phyloP scores from a whole-genome alignment of 1,140 invertebrate species.

The Zaprionus tsacasi region DNA sequence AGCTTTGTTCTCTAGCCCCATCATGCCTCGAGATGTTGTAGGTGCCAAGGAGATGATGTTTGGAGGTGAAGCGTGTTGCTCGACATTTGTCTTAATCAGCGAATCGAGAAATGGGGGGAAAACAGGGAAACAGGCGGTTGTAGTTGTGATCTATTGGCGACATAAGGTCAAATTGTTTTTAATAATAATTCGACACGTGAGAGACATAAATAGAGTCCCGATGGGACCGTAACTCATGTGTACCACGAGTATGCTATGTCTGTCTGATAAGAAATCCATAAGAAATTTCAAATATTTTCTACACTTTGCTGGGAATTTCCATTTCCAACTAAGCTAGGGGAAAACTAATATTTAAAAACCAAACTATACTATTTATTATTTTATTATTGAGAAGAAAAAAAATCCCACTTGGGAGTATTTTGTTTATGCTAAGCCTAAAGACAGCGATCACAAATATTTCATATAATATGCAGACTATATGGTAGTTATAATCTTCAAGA shows the following conservation, averaged over 20 bases:
- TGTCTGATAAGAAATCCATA: background rate
- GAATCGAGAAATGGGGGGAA: background rate
- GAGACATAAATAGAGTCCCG: constrained; percentile 7
- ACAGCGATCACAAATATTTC: too few species aligned
- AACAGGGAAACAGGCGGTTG: constrained; percentile 12
- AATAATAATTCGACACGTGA: constrained; percentile 31
- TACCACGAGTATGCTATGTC: background rate
- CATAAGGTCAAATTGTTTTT: constrained; percentile 38
- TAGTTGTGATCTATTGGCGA: constrained; percentile 57
- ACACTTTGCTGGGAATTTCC: too few species aligned
- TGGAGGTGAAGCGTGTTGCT: constrained; percentile 32
- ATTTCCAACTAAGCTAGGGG: too few species aligned
- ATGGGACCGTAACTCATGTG: background rate
- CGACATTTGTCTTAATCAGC: constrained; percentile 66
- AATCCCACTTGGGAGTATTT: too few species aligned
- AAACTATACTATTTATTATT: too few species aligned
- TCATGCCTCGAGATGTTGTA: background rate
- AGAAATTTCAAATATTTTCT: too few species aligned
- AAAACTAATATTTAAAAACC: too few species aligned
- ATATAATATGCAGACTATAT: too few species aligned
- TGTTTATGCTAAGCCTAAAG: too few species aligned
- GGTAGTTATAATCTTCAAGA: too few species aligned
- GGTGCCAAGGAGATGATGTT: constrained; percentile 1
- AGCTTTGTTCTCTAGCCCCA: constrained; percentile 10
- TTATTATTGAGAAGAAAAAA: too few species aligned